Conservation (phyloP, 2,888 invertebrate species). For the Lasioglossum villosulum region DNA sequence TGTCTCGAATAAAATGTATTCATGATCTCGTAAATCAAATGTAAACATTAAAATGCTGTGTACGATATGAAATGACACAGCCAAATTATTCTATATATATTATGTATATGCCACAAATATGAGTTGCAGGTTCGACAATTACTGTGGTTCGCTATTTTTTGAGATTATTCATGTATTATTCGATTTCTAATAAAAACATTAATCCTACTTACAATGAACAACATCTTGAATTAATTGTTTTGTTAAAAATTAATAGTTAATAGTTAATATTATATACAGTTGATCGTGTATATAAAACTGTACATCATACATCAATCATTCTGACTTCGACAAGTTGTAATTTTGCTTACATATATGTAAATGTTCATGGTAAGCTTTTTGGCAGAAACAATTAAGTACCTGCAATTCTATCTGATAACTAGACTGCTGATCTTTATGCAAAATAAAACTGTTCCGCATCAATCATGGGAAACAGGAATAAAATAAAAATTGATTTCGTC, state of each 20-base stretch:
- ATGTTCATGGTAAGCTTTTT: slow-evolving; percentile 10
- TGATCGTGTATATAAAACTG: slow-evolving; percentile 24
- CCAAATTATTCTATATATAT: slow-evolving; percentile 7
- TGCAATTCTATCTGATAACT: slow-evolving; percentile 10
- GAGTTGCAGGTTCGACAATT: slow-evolving; percentile 18
- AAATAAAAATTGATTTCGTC: too few species aligned
- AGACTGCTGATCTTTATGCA: too few species aligned
- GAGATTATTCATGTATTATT: background rate
- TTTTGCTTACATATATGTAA: slow-evolving; percentile 29
- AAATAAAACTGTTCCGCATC: too few species aligned
- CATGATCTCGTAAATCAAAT: slow-evolving; percentile 15
- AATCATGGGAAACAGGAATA: too few species aligned
- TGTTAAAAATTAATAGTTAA: background rate
- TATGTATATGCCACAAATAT: background rate
- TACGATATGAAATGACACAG: slow-evolving; percentile 23
- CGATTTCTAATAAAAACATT: slow-evolving; percentile 16
- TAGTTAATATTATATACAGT: slow-evolving; percentile 11
- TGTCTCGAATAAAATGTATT: slow-evolving; percentile 19
- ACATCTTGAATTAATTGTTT: slow-evolving; percentile 17
- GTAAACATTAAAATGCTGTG: slow-evolving; percentile 2
- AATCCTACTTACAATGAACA: background rate
- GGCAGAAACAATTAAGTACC: slow-evolving; percentile 10
- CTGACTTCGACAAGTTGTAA: slow-evolving; percentile 12
- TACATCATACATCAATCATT: slow-evolving; percentile 10
- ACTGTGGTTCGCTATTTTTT: background rate